These are phyloP conservation scores for Trachurus trachurus DNA, from an alignment of 2,797 vertebrate genomes.

Conservation along the genomic window DNA sequence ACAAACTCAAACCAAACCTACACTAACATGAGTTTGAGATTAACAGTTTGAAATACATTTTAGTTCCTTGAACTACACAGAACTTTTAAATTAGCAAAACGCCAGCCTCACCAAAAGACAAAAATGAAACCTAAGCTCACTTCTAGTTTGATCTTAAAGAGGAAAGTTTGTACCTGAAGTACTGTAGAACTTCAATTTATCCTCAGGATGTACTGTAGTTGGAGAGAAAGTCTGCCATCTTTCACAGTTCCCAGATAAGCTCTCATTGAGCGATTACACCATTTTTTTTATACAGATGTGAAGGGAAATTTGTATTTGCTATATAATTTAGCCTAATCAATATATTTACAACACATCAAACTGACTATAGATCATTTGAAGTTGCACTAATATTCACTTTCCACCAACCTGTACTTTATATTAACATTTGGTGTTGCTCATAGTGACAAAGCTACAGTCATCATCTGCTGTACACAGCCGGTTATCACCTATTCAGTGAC, in stretches of 20 bases:
- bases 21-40: background rate
- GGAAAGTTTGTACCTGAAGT: background rate
- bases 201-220: background rate
- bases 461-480: background rate
- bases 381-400: background rate
- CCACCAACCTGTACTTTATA: background rate
- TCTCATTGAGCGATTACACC: background rate
- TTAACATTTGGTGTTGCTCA: background rate
- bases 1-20: conserved; percentile 4
- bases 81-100: background rate
- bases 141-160: conserved; percentile 15
- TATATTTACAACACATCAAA: background rate
- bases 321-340: too few relatives aligned
- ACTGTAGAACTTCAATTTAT: background rate
- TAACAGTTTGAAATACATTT: background rate
- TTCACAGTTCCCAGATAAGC: background rate
- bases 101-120: background rate
- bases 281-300: background rate
- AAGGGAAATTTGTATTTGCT: background rate
- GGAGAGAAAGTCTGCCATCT: conserved; percentile 18
- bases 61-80: background rate
- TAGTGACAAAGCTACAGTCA: background rate
- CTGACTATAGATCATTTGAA: background rate
- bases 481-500: background rate
- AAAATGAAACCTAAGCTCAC: background rate